Conservation (phyloP, 2,797 vertebrate species). For the Dicrostonyx torquatus region DNA sequence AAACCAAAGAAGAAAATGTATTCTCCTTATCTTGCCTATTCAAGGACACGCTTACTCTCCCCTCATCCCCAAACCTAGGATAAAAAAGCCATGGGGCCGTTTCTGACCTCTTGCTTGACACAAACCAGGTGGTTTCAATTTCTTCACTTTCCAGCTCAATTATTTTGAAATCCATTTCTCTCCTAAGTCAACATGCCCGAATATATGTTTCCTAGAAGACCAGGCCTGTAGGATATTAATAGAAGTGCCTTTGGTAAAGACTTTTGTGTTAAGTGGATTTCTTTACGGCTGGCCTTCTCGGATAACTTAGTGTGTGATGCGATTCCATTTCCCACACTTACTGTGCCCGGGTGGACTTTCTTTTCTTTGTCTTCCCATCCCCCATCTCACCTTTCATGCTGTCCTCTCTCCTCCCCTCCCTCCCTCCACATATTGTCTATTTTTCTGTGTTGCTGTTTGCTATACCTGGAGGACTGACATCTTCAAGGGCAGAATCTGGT, state of each 20-base stretch:
- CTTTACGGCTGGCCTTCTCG: constrained; percentile 36
- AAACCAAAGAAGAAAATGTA: constrained; percentile 58
- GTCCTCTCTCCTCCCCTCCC: fast-evolving
- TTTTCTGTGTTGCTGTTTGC: not conserved
- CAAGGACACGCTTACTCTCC: constrained; percentile 50
- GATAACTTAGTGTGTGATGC: not conserved
- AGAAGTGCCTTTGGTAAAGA: constrained; percentile 65
- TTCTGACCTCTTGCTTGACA: constrained; percentile 72
- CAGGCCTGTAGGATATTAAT: constrained; percentile 64
- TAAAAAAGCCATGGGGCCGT: constrained; percentile 27
- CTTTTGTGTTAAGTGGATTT: constrained; percentile 68
- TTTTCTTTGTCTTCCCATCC: not conserved
- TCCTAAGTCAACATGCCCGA: constrained; percentile 54
- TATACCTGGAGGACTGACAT: not conserved
- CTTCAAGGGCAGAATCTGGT: constrained; percentile 17
- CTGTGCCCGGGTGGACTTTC: not conserved
- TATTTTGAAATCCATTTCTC: constrained; percentile 74
- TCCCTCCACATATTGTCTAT: not conserved
- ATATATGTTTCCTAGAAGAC: constrained; percentile 65
- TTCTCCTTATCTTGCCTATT: constrained; percentile 49
- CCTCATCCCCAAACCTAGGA: not conserved
- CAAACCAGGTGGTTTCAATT: constrained; percentile 64
- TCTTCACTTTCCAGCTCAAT: constrained; percentile 75
- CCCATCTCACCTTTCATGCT: too few species aligned
- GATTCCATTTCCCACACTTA: not conserved